Base-by-base conservation (phyloP, 2,888 invertebrate species). In the Andrena trimmerana region DNA sequence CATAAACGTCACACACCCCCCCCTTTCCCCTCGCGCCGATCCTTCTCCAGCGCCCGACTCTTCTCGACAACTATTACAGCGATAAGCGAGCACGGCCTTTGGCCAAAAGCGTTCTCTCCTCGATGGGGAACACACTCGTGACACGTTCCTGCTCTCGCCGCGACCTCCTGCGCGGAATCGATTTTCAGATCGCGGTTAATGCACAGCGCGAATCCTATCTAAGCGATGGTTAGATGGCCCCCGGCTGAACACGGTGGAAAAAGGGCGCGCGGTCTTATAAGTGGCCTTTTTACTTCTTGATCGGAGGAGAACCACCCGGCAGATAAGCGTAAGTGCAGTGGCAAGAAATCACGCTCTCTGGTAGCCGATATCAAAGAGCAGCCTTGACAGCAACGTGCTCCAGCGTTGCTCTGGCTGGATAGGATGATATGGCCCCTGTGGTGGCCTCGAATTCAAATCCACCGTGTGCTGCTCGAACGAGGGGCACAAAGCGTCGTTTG, bases 51-150 rank as follows among this genome's bases (percentile, higher is more conserved):
- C 24, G 6, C 63, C 52, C 82, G 62, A 16, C 71, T 76, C 76
- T 75, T 76, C 75, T 31, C 78, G 76, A 69, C 81, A 78, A 83
- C 74, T 76, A 85, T 86, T 83, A 80, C 67, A 57, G 59, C 71
- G 86, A 87, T 87, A 87, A 86, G 82, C 54, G 48, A 36, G 36
- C 57, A 50, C 63, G 31, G 74, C 76, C 81, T 52, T 62, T 78
- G 69, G 84, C 74, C 74, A 42, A 84, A 79, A 73, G 68, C 20
- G n/a, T 57, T 66, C 73, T 66, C 73, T 5, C 2, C 42, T 8
- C 36, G 60, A 24, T 68, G 74, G 50, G 65, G 79, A 29, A 36
- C 31, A 20, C 60, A 24, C 69, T 52, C 78, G 75, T 74, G 75
- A 86, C 85, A 76, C 83, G 77, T 81, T 81, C 72, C 83, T 59